phyloP scores from a whole-genome alignment of 2,888 invertebrate genomes.

The Exephanes ischioxanthus region DNA sequence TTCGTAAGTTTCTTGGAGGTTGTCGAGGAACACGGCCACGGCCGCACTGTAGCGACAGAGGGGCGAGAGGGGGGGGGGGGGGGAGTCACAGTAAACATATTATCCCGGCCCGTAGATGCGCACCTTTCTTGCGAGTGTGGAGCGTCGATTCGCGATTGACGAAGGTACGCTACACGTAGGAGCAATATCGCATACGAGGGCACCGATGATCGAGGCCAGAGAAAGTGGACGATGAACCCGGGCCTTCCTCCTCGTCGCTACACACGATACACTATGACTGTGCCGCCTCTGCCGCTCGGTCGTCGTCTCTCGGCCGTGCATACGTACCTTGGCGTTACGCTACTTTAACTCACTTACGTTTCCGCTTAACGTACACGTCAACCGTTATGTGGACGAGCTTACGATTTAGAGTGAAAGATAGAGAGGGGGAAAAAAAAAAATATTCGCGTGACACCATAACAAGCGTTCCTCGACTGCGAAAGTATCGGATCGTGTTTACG shows the following conservation, averaged over 20 bases:
- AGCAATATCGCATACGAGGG: constrained; percentile 53
- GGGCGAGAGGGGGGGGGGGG: not conserved
- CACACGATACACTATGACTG: constrained; percentile 32
- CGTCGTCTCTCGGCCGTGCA: constrained; percentile 20
- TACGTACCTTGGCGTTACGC: constrained; percentile 72
- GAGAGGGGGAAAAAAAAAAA: constrained; percentile 11
- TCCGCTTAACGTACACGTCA: constrained; percentile 69
- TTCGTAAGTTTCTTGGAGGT: constrained; percentile 16
- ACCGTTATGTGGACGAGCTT: constrained; percentile 62
- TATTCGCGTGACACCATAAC: constrained; percentile 64
- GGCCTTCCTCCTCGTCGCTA: constrained; percentile 68
- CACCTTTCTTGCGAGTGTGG: constrained; percentile 16
- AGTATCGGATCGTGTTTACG: constrained; percentile 48
- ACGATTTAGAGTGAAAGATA: constrained; percentile 43
- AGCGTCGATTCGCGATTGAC: constrained; percentile 44
- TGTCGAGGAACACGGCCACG: constrained; percentile 27
- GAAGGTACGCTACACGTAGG: constrained; percentile 40
- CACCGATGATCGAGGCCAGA: constrained; percentile 76
- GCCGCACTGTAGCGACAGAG: constrained; percentile 4
- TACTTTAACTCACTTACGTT: constrained; percentile 74
- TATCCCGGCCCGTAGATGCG: not conserved
- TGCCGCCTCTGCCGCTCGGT: constrained; percentile 26
- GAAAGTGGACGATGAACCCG: constrained; percentile 81
- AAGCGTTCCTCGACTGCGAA: constrained; percentile 32
- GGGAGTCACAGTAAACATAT: constrained; percentile 8